Evolutionary conservation across 2,797 vertebrate genomes (phyloP), one percentile per base, ranked within the genome.

Genomic region (Holocentrus rufus): DNA sequence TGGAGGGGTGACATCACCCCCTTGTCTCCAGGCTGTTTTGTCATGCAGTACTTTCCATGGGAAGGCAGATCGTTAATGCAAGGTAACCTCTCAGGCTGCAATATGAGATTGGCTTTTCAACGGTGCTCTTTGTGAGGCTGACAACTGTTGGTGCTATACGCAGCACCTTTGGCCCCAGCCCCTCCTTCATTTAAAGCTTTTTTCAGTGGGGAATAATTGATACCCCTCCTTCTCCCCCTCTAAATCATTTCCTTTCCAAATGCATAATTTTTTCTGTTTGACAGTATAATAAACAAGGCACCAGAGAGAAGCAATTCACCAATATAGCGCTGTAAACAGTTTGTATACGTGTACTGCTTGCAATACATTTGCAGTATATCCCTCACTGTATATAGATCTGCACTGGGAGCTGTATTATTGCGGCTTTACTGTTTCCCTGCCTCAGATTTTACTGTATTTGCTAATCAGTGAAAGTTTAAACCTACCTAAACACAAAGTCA

Each of bases 121-220:
- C 80, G 13, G 73, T 10, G 82, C 85, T 92, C 89, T 93, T 93
- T 94, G 93, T 94, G 84, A 88, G 69, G 80, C 84, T 93, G 92
- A 94, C 93, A 94, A 93, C 92, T 92, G 90, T 91, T 92, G 90
- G 87, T 93, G 90, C 91, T 93, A 89, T 92, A 92, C 77, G 83
- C 85, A 69, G 87, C 92, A 94, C 92, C 93, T 93, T 93, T 93
- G 91, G 88, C 92, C 92, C 83, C 69, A 22, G 67, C 85, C 88
- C 78, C 87, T 90, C 81, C 79, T 87, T 90, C 87, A 89, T 92
- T 89, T 82, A 72, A 84, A 71, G 86, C 87, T 80, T 86, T 75
- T 80, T 85, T 81, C 82, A 84, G 74, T 46, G 36, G 56, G 65
- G 72, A 87, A 91, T 92, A 91, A 93, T 91, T 91, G 88, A 92